phyloP scores from a whole-genome alignment of 1,140 invertebrate species.

The Megathymus violae region DNA sequence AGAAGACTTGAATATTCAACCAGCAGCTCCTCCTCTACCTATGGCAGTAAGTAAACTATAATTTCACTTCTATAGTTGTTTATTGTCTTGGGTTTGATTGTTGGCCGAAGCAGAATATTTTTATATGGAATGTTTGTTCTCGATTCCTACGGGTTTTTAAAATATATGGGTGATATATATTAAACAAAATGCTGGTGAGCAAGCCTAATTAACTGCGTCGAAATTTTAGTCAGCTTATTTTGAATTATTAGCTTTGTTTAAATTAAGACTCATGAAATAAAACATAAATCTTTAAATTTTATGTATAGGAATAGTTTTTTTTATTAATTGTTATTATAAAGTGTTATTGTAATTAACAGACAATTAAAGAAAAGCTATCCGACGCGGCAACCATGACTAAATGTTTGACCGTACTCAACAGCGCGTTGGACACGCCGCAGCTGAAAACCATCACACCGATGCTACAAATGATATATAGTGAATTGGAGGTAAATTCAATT shows the following conservation, averaged over 20 bases:
- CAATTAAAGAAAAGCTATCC: constrained; percentile 66
- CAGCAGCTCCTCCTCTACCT: constrained; percentile 44
- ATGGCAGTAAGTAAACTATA: constrained; percentile 66
- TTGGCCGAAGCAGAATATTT: too few species aligned
- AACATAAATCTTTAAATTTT: too few species aligned
- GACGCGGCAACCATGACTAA: constrained; percentile 73
- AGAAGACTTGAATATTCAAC: constrained; percentile 64
- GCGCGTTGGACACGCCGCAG: constrained; percentile 73
- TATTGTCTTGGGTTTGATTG: too few species aligned
- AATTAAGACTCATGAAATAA: too few species aligned
- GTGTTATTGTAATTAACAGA: constrained; percentile 48
- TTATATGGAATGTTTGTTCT: too few species aligned
- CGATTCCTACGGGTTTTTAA: too few species aligned
- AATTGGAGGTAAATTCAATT: constrained; percentile 67
- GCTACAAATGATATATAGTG: constrained; percentile 73
- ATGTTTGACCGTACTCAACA: constrained; percentile 77
- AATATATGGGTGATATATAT: too few species aligned
- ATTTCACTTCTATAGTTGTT: too few species aligned
- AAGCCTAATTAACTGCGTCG: too few species aligned
- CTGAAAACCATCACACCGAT: constrained; percentile 70
- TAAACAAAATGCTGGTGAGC: too few species aligned
- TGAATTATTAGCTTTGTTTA: too few species aligned
- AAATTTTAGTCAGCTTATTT: too few species aligned
- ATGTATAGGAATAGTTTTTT: background rate
- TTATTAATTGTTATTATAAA: constrained; percentile 16